Evolutionary conservation across 2,888 invertebrate species (phyloP), one percentile per base, ranked within the genome.

Genomic region (Stratiomys singularior): DNA sequence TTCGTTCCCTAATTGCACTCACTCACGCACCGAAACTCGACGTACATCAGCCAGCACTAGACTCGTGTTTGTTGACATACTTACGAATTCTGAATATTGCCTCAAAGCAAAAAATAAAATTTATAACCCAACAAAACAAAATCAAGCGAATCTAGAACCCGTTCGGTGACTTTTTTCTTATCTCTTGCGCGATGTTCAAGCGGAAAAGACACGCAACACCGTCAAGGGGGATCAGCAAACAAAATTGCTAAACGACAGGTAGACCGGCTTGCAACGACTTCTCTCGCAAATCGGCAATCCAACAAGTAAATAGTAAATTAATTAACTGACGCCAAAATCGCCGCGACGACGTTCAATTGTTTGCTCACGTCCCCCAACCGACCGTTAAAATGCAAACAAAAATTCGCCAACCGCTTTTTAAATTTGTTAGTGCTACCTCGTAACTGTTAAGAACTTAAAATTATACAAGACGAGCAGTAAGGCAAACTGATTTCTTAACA

Each of bases 91-190:
- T 27, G 47, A 47, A 30, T 69, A 37, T 37, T 37, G 37, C 37
- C 25, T 11, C 69, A 21, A 23, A 46, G 23, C 18, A 25, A 69
- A 47, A 46, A 23, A 37, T 5, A 9, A 3, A 11, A 13, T 13
- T n/a, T n/a, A n/a, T n/a, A n/a, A n/a, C 28, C 18, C 23, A 21
- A 30, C 46, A 46, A 69, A 23, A n/a, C 21, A 11, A n/a, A n/a
- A n/a, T n/a, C 23, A 69, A 69, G 7, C 7, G 25, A 67, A 64
- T 46, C 47, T 15, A 15, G 44, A 69, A 69, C 69, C 25, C 47
- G 69, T 69, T 30, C 15, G 46, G n/a, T 69, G 69, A 47, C 69
- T 69, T 69, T 52, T 69, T 69, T 69, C 69, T 23, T 69, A 69
- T 69, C 25, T 21, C 3, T 5, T 11, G 1, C 37, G 30, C 9